Conservation (phyloP, 1,140 invertebrate genomes). For the Tetramorium parvispinum region DNA sequence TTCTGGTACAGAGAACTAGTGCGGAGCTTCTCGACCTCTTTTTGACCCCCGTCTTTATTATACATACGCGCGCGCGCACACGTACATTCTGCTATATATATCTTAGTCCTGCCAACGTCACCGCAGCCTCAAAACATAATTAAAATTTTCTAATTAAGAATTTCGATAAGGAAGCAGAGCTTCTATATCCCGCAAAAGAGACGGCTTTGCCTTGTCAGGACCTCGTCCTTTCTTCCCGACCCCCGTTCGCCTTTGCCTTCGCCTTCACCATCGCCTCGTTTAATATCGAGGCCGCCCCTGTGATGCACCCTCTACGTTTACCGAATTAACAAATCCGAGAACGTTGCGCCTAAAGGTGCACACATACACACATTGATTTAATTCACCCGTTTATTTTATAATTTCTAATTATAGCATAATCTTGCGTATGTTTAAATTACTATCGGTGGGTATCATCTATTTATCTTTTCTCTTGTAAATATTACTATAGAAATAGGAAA, state of each 20-base stretch:
- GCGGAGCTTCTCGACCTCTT: conserved; percentile 27
- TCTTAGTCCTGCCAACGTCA: conserved; percentile 18
- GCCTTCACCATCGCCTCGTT: conserved; percentile 41
- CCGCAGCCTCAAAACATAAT: conserved; percentile 83
- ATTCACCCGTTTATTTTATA: not conserved
- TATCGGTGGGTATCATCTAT: not conserved
- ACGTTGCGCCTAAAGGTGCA: conserved; percentile 39
- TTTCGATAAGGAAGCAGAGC: conserved; percentile 83
- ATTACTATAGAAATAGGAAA: not conserved
- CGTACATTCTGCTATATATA: conserved; percentile 19
- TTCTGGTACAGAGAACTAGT: conserved; percentile 48
- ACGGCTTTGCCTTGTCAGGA: conserved; percentile 65
- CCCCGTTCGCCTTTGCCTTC: conserved; percentile 23
- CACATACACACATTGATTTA: not conserved
- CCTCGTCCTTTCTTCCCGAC: conserved; percentile 21
- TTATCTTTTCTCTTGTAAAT: not conserved
- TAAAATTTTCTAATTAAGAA: conserved; percentile 86
- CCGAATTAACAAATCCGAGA: conserved; percentile 78
- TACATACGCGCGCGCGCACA: not conserved
- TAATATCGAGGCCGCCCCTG: conserved; percentile 61
- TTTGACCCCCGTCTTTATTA: conserved; percentile 9
- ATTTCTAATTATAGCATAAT: not conserved
- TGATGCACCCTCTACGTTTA: conserved; percentile 70
- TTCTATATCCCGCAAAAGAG: conserved; percentile 56
- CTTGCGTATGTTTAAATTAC: not conserved